phyloP scores from a whole-genome alignment of 2,113 vertebrate species.

The Pangasianodon gigas region DNA sequence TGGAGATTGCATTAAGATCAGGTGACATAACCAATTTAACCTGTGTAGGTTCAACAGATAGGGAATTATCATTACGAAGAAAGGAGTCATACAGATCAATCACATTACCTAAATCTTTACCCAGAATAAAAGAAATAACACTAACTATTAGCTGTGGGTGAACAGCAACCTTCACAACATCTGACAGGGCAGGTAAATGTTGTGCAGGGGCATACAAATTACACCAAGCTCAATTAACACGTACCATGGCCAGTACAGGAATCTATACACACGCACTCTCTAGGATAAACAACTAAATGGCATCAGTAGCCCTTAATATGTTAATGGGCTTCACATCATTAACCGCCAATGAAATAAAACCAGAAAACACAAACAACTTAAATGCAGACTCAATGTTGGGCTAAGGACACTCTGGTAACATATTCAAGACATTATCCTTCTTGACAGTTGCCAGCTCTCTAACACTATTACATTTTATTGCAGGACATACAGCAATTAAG shows the following conservation, averaged over 20 bases:
- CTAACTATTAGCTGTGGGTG: not conserved
- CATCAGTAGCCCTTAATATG: conserved; percentile 1
- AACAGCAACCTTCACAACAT: not conserved
- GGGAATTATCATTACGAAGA: not conserved
- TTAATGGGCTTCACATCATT: not conserved
- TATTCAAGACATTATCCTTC: conserved; percentile 10
- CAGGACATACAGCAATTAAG: not conserved
- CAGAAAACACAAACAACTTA: not conserved
- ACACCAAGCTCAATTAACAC: not conserved
- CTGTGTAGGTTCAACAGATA: not conserved
- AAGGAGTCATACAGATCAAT: not conserved
- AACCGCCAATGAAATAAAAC: not conserved
- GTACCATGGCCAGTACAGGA: not conserved
- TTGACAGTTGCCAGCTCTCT: not conserved
- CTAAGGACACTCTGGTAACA: not conserved
- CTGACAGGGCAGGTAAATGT: not conserved
- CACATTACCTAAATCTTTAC: not conserved
- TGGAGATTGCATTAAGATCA: not conserved
- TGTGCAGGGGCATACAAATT: conserved; percentile 1
- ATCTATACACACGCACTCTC: not conserved
- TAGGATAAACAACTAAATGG: conserved; percentile 9
- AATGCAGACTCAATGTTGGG: not conserved
- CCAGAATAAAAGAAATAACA: not conserved
- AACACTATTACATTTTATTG: conserved; percentile 17
- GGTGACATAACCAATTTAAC: not conserved